phyloP scores from a whole-genome alignment of 2,888 invertebrate species.

The Cheilosia soror region DNA sequence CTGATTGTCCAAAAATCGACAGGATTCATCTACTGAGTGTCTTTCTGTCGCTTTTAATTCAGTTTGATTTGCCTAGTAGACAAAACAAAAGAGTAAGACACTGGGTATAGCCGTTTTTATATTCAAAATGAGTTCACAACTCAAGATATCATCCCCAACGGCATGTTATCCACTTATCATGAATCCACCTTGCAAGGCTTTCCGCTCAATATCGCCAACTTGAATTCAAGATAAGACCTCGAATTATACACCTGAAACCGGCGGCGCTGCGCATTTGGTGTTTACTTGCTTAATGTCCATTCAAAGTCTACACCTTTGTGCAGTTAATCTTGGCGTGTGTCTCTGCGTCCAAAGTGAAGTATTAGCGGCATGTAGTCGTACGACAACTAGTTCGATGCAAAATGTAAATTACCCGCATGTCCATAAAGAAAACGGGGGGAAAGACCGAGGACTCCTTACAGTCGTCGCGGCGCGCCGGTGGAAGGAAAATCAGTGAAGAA shows the following conservation, averaged over 20 bases:
- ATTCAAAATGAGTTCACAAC: constrained; percentile 43
- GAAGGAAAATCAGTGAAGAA: constrained; percentile 62
- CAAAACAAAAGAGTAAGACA: too few species aligned
- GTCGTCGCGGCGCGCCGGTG: constrained; percentile 3
- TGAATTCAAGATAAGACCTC: constrained; percentile 50
- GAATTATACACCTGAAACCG: constrained; percentile 60
- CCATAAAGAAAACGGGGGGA: constrained; percentile 12
- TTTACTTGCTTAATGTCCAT: constrained; percentile 61
- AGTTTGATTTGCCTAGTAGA: too few species aligned
- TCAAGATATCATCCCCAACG: constrained; percentile 36
- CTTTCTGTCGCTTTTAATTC: too few species aligned
- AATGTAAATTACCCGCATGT: constrained; percentile 48
- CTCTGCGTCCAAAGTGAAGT: constrained; percentile 24
- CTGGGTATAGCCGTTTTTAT: background rate
- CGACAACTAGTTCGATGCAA: constrained; percentile 47
- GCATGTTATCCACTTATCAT: constrained; percentile 45
- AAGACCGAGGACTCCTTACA: background rate
- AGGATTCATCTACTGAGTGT: too few species aligned
- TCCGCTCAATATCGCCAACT: constrained; percentile 36
- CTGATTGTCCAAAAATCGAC: too few species aligned
- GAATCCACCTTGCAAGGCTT: constrained; percentile 39
- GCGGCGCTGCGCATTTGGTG: constrained; percentile 44
- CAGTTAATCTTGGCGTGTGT: constrained; percentile 65
- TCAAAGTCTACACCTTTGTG: constrained; percentile 56
- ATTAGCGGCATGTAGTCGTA: constrained; percentile 36